Evolutionary conservation across 1,140 invertebrate genomes (phyloP), one percentile per base, ranked within the genome.

Genomic region (Acromyrmex charruanus): DNA sequence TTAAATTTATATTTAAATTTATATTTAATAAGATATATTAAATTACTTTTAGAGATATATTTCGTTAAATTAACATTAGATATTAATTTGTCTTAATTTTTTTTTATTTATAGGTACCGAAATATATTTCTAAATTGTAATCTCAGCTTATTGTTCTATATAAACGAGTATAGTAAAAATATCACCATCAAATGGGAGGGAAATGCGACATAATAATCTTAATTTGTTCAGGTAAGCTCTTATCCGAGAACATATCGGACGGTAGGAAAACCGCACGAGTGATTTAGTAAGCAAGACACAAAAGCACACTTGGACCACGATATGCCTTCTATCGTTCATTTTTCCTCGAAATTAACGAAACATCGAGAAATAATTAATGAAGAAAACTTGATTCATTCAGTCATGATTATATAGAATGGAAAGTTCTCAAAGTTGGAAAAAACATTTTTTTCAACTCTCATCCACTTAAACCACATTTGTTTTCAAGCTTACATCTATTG

Each of bases 301-400:
- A 10, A n/a, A 35, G 28, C 25, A 51, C 21, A n/a, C 51, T 63
- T 79, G 79, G 39, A 75, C 58, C 49, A 69, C 63, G 80, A 51
- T 16, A 51, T 51, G 69, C 72, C 68, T 84, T 44, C 53, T 84
- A 58, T 55, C 55, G 59, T 77, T 51, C 55, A 72, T 28, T 53
- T 80, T 87, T 61, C 74, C 71, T 77, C 31, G 25, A 87, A 92
- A 91, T 90, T 88, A 89, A 85, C 84, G 85, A 90, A 91, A 92
- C 85, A 87, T 74, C 77, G 63, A 81, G 55, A 86, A 92, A 91
- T 91, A 94, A 92, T 93, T 94, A 94, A 93, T 92, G 92, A 91
- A 92, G 90, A 90, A 86, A 92, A 94, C 90, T 93, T 93, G 91
- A 94, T 94, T 94, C 93, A 93, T 94, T 94, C 93, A 89, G 88